phyloP scores from a whole-genome alignment of 2,888 invertebrate genomes.

The Dermolepida albohirtum region DNA sequence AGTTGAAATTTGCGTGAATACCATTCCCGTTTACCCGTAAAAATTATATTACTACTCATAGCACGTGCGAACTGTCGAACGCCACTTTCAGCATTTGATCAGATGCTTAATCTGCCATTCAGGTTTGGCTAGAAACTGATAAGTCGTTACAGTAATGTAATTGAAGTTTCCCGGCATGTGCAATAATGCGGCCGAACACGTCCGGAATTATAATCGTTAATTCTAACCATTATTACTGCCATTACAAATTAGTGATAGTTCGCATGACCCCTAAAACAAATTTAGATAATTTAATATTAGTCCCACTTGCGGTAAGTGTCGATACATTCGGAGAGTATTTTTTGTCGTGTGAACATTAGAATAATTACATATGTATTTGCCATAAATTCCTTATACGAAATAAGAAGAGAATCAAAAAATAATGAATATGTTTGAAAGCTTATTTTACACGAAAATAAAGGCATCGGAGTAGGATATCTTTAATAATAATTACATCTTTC shows the following conservation, averaged over 20 bases:
- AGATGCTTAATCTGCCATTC: slow-evolving; percentile 41
- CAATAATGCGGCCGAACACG: slow-evolving; percentile 39
- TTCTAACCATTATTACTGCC: slow-evolving; percentile 7
- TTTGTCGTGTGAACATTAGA: too few species aligned
- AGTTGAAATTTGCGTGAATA: too few species aligned
- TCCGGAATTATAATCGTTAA: slow-evolving; percentile 38
- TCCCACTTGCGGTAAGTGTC: too few species aligned
- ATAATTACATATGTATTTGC: too few species aligned
- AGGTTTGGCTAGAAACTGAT: slow-evolving; percentile 43
- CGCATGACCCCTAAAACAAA: neutral
- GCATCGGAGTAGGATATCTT: too few species aligned
- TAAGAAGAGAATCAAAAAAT: too few species aligned
- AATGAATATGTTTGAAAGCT: too few species aligned
- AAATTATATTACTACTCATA: slow-evolving; percentile 21
- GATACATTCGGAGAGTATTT: too few species aligned
- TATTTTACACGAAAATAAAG: too few species aligned
- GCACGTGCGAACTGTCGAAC: slow-evolving; percentile 37
- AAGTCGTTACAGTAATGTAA: slow-evolving; percentile 43
- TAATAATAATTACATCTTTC: too few species aligned
- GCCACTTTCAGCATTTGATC: slow-evolving; percentile 26
- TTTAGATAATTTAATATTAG: slow-evolving; percentile 8
- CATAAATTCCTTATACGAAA: too few species aligned
- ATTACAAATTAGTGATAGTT: slow-evolving; percentile 11
- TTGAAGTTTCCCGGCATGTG: slow-evolving; percentile 41
- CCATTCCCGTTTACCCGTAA: neutral